Percentiles rank a stretch among this genome's conserved stretches.
These are phyloP conservation scores for Virgularia gustaviana DNA, from an alignment of 92 coral and sea anemone genomes.

Conservation along the genomic window DNA sequence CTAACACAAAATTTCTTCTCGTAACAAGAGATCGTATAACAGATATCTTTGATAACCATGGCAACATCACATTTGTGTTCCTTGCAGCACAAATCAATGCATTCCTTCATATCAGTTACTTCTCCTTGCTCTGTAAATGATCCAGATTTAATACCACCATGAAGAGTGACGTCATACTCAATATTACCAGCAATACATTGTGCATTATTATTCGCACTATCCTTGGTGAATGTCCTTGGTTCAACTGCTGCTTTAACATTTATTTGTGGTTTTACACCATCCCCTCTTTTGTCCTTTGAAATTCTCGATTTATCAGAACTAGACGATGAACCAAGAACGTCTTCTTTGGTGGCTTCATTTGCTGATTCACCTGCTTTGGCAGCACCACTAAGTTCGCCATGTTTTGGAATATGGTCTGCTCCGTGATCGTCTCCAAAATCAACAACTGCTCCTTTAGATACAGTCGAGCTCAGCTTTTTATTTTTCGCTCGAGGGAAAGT, in stretches of 20 bases:
- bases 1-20: constrained; percentile 55
- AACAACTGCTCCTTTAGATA: no score
- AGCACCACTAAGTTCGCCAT: no score
- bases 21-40: constrained; percentile 30
- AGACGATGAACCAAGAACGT: neutral
- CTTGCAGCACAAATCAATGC: constrained; percentile 43
- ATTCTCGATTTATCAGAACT: neutral
- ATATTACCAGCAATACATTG: constrained; percentile 16
- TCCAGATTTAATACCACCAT: constrained; percentile 28
- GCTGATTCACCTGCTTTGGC: no score
- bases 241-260: constrained; percentile 32
- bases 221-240: neutral
- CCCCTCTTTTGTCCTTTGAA: constrained; percentile 25
- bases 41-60: constrained; percentile 34
- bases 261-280: constrained; percentile 39
- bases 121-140: constrained; percentile 36
- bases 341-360: neutral
- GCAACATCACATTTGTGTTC: constrained; percentile 20
- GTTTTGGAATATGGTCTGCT: no score
- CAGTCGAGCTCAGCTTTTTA: no score
- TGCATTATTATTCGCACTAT: neutral
- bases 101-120: constrained; percentile 40
- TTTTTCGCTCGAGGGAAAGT: no score
- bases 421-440: no score
- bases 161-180: constrained; percentile 31